Conservation (phyloP, 2,888 invertebrate genomes). For the Hirtodrosophila cameraria region DNA sequence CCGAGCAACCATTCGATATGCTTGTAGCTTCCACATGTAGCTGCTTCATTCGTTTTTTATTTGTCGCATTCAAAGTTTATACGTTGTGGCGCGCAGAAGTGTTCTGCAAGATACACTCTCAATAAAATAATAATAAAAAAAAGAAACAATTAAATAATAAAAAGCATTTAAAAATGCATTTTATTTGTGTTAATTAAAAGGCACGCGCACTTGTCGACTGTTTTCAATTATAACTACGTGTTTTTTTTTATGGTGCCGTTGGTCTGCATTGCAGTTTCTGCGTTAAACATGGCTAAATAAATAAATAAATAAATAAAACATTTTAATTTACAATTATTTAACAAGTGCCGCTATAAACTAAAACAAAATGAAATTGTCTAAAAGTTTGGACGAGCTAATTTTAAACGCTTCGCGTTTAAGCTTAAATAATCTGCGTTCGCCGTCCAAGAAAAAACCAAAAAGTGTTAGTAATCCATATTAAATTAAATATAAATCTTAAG, state of each 20-base stretch:
- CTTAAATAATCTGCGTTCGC: conserved; percentile 81
- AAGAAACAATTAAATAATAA: neutral
- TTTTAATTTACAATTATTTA: conserved; percentile 24
- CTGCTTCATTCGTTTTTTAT: conserved; percentile 26
- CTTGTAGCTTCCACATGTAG: conserved; percentile 35
- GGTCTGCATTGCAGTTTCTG: conserved; percentile 10
- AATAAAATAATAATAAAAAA: neutral
- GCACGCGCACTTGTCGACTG: conserved; percentile 29
- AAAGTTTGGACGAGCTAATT: conserved; percentile 84
- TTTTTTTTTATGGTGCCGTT: conserved; percentile 13
- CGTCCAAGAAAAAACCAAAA: conserved; percentile 80
- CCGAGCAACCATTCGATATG: conserved; percentile 18
- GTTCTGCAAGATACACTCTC: conserved; percentile 35
- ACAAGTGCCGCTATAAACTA: conserved; percentile 12
- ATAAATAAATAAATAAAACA: conserved; percentile 25
- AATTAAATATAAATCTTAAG: conserved; percentile 1
- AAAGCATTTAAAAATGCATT: conserved; percentile 19
- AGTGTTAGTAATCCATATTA: conserved; percentile 70
- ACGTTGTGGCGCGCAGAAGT: conserved; percentile 55
- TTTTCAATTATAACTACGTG: conserved; percentile 29
- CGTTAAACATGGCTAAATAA: conserved; percentile 39
- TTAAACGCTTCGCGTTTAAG: conserved; percentile 84
- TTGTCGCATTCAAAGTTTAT: conserved; percentile 41
- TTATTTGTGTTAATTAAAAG: conserved; percentile 23
- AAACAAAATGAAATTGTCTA: conserved; percentile 83